Percentiles rank a stretch among this genome's conserved stretches.
Conservation (phyloP, 1,140 invertebrate species). For the Triops longicaudatus region DNA sequence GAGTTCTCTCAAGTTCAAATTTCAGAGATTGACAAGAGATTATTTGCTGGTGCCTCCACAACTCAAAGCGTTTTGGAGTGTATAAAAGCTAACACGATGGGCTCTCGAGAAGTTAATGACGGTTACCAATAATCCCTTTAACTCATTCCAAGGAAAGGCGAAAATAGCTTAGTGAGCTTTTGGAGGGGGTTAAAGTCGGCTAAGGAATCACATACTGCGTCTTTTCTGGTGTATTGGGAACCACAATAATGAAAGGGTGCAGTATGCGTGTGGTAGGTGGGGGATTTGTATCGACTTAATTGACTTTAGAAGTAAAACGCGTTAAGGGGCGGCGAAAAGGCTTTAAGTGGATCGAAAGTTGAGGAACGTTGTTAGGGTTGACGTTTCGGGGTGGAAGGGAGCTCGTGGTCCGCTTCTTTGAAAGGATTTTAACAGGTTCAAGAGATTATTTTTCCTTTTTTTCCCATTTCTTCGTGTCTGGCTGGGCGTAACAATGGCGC, state of each 20-base stretch:
- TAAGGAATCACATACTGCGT: neutral
- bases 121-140: no score
- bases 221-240: neutral
- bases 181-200: no score
- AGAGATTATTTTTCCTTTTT: neutral
- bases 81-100: no score
- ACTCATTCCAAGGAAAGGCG: no score
- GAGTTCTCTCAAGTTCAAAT: no score
- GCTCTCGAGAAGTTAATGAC: no score
- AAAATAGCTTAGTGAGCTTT: no score
- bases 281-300: slow-evolving; percentile 8
- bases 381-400: neutral
- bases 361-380: neutral
- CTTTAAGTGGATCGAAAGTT: slow-evolving; percentile 1
- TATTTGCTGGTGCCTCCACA: no score
- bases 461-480: neutral
- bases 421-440: slow-evolving; percentile 2
- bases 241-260: neutral
- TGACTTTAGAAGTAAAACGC: neutral
- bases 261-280: neutral
- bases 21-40: no score
- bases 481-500: neutral
- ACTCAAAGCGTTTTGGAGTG: no score
- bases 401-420: neutral
- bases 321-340: neutral